Evolutionary conservation across 2,888 invertebrate species (phyloP), one percentile per base, ranked within the genome.

Genomic region (Cheilosia variabilis): DNA sequence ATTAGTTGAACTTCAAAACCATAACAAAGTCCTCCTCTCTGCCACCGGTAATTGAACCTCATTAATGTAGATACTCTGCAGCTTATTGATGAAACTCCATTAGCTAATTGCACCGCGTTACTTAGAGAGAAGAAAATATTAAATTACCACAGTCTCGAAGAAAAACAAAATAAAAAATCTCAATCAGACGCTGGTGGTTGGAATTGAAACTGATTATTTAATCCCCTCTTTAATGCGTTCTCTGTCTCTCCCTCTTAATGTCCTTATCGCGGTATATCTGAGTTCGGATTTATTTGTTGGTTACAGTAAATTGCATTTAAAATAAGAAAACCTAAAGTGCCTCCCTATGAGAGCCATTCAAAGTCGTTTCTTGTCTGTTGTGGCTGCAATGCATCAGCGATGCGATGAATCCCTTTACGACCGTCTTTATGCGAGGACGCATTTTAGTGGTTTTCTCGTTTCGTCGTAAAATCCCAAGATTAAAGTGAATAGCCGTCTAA

Each of bases 391-490:
- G 52, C 75, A 66, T 58, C 22, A 27, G 50, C 27, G 41, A 50
- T 60, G 31, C 31, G 58, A 60, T 53, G 50, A 2, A 31, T 47
- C 27, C 45, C 68, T 66, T 76, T 58, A 76, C 60, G 31, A 50
- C 13, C 10, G 60, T 66, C 65, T 55, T 63, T 65, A 63, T 47
- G 47, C 6, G 17, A 45, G 47, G 47, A 47, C 19, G 7, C 17
- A 4, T 50, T 43, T 43, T 24, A 47, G 9, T 47, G 31, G 27
- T 63, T 47, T 47, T 47, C 24, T 31, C 17, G 31, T 27, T 47
- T n/a, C 17, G 6, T 4, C 5, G 31, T 34, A 47, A 45, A 27
- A 63, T 7, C 27, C 5, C 37, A 31, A 57, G 34, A 57, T 37
- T 57, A 37, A 9, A 57, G 34, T 37, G 57, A 57, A 57, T 34